Evolutionary conservation across 2,888 invertebrate genomes (phyloP).

Genomic region (Pammene aurita): DNA sequence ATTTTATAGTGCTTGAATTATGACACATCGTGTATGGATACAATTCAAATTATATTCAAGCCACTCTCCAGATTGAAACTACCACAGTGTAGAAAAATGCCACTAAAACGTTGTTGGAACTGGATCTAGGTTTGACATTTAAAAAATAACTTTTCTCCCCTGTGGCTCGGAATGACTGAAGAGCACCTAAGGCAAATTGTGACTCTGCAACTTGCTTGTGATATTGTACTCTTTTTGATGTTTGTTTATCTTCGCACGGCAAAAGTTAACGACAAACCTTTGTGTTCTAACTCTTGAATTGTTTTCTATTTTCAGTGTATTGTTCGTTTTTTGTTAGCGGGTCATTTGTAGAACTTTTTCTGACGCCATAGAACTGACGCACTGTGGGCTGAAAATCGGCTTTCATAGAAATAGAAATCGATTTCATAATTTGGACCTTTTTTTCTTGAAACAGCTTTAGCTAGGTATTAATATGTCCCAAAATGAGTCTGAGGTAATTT

Average conservation of each 20-base stretch:
- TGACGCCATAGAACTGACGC: too few relatives aligned
- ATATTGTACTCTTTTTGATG: slow-evolving; percentile 30
- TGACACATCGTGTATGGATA: neutral
- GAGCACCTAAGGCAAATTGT: slow-evolving; percentile 33
- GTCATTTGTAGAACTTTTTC: neutral
- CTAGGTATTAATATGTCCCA: too few relatives aligned
- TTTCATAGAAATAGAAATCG: too few relatives aligned
- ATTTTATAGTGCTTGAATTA: neutral
- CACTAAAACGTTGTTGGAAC: neutral
- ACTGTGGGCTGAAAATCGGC: too few relatives aligned
- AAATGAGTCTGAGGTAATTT: too few relatives aligned
- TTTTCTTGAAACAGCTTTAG: too few relatives aligned
- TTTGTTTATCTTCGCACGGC: slow-evolving; percentile 32
- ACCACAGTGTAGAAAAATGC: slow-evolving; percentile 26
- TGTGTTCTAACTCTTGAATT: slow-evolving; percentile 6
- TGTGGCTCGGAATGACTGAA: slow-evolving; percentile 25
- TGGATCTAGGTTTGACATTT: slow-evolving; percentile 15
- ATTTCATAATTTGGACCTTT: too few relatives aligned
- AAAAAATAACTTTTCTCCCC: neutral
- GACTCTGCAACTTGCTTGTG: slow-evolving; percentile 29
- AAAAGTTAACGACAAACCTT: slow-evolving; percentile 31
- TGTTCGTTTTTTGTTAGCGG: slow-evolving; percentile 16
- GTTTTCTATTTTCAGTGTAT: neutral
- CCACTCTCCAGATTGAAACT: slow-evolving; percentile 26
- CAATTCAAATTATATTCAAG: neutral